These are phyloP conservation scores for Ancistrus triradiatus DNA, from an alignment of 2,113 vertebrate genomes.

Conservation along the genomic window DNA sequence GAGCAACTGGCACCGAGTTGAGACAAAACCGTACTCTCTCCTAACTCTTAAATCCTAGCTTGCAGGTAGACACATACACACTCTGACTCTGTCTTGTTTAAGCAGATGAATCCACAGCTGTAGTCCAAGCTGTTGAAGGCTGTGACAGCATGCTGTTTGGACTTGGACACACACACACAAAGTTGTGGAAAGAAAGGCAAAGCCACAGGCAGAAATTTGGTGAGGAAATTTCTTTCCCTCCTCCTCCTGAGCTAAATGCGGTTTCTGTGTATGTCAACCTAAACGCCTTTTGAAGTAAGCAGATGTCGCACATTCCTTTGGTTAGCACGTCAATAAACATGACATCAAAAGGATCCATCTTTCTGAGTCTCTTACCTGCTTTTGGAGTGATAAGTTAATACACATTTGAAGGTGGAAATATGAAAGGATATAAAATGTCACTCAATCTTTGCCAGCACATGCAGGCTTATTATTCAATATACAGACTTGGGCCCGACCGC, in stretches of 20 bases:
- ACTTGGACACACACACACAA: constrained; percentile 45
- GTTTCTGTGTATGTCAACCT: constrained; percentile 17
- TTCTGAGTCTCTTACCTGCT: constrained; percentile 42
- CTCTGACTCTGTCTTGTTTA: constrained; percentile 41
- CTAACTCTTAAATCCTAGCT: constrained; percentile 28
- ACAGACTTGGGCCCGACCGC: constrained; percentile 46
- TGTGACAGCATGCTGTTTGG: constrained; percentile 26
- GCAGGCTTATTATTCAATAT: constrained; percentile 51
- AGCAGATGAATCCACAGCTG: constrained; percentile 48
- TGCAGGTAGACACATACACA: constrained; percentile 40
- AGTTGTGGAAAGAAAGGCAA: constrained; percentile 41
- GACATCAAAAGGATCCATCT: constrained; percentile 49
- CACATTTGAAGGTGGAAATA: constrained; percentile 63
- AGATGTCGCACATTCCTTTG: constrained; percentile 44
- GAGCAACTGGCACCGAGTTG: constrained; percentile 57
- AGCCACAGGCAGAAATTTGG: constrained; percentile 31
- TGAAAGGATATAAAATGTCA: constrained; percentile 71
- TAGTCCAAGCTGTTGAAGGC: constrained; percentile 47
- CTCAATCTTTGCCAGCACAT: constrained; percentile 55
- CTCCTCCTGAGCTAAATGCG: constrained; percentile 37
- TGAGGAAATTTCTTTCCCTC: constrained; percentile 53
- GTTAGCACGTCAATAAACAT: constrained; percentile 47
- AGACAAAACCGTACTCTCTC: constrained; percentile 34
- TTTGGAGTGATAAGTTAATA: constrained; percentile 65
- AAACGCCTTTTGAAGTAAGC: constrained; percentile 44